phyloP scores from a whole-genome alignment of 2,113 vertebrate species.

The Lepisosteus osseus region DNA sequence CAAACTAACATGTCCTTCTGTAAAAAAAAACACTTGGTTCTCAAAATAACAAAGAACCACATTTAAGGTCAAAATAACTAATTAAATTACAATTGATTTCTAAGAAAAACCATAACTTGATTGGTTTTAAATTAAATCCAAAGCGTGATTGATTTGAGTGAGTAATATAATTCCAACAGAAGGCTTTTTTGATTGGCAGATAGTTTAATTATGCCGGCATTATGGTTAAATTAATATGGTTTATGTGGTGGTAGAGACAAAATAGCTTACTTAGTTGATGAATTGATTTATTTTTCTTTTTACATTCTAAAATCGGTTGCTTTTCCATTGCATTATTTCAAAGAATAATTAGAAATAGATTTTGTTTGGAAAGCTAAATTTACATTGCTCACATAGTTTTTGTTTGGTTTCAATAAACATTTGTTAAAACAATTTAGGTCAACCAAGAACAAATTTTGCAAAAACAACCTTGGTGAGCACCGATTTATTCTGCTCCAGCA shows the following conservation, averaged over 20 bases:
- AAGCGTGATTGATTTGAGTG: slow-evolving; percentile 55
- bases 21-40: slow-evolving; percentile 25
- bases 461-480: too few species aligned
- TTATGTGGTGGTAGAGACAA: slow-evolving; percentile 28
- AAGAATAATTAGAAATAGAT: too few species aligned
- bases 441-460: too few species aligned
- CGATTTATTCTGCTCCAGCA: too few species aligned
- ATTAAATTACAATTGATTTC: slow-evolving; percentile 63
- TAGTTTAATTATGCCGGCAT: slow-evolving; percentile 53
- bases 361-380: too few species aligned
- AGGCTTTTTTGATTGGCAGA: slow-evolving; percentile 47
- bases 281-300: too few species aligned
- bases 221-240: slow-evolving; percentile 42
- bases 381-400: too few species aligned
- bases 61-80: slow-evolving; percentile 62
- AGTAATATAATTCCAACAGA: slow-evolving; percentile 48
- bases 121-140: slow-evolving; percentile 69
- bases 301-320: too few species aligned
- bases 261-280: slow-evolving; percentile 3
- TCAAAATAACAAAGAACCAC: slow-evolving; percentile 42
- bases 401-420: too few species aligned
- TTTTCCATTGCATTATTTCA: too few species aligned
- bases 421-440: too few species aligned
- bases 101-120: slow-evolving; percentile 53
- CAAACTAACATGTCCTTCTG: slow-evolving; percentile 21